Evolutionary conservation across 2,113 vertebrate species (phyloP), one percentile per base, ranked within the genome.

Genomic region (Alligator mississippiensis): DNA sequence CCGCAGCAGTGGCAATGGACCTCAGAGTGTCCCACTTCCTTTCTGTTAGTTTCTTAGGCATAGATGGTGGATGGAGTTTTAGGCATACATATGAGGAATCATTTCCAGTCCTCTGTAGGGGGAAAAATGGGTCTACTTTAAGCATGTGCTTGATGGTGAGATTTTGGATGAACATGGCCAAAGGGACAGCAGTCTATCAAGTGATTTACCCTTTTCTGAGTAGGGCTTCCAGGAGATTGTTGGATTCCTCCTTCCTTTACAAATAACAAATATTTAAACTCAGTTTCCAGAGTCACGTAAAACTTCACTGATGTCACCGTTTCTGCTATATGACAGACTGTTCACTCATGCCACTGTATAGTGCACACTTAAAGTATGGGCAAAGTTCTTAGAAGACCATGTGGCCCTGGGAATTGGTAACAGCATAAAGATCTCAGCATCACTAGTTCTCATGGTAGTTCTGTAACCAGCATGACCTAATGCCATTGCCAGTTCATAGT

Each of bases 371-470:
- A 60, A 25, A 13, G 9, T 34, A 34, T 30, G 30, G 30, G 19
- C 11, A 80, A 66, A 47, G n/a, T 47, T 82, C 47, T 34, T 81
- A 80, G n/a, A 75, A 21, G 11, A 4, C 85, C 47, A 74, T 38
- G 24, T 38, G 21, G 47, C 38, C 24, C 59, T 9, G 30, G 85
- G 75, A 63, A 61, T 21, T 61, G 19, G 66, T 77, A 82, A 6
- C 27, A 80, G 60, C 18, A 80, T n/a, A 85, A 11, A 9, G 19
- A 34, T 58, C 27, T 28, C 21, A 17, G 47, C 55, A 80, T 21
- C 27, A 75, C 0, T 25, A 34, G 15, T 8, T 60, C 15, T 30
- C 4, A 0, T 75, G 60, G 34, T 34, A 57, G 6, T 3, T 15
- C 18, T 15, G 30, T 58, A 60, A 54, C 54, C 58, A 34, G 58